A percentile compares a stretch with the other conserved stretches of the same genome.
These are phyloP conservation scores for Arrhopalites spinosus DNA, from an alignment of 2,888 invertebrate species.

Conservation along the genomic window DNA sequence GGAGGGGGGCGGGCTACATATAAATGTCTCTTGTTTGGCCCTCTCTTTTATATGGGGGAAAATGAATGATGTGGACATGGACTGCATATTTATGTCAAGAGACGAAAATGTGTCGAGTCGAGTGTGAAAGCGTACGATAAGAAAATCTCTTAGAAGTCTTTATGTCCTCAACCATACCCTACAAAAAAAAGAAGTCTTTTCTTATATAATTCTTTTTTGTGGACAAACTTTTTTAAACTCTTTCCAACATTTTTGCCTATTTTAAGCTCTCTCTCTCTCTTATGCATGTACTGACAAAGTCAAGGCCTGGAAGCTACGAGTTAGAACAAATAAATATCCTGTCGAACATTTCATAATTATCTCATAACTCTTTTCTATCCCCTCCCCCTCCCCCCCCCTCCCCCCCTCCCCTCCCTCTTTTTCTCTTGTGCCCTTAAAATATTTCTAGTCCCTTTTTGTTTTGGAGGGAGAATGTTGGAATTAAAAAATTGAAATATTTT, in stretches of 20 bases:
- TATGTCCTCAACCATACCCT: not conserved
- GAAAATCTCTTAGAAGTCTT: conserved; percentile 16
- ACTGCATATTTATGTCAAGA: conserved; percentile 26
- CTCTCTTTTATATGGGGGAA: not conserved
- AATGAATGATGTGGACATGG: conserved; percentile 28
- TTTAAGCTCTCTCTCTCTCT: not conserved
- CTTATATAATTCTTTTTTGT: not conserved
- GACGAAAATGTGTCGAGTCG: not conserved
- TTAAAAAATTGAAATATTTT: too few relatives aligned
- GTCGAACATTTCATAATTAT: too few relatives aligned
- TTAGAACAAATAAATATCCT: too few relatives aligned
- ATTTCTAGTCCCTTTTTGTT: too few relatives aligned
- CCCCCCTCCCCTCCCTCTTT: too few relatives aligned
- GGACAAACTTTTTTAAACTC: not conserved
- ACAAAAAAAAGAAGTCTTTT: not conserved
- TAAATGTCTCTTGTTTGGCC: too few relatives aligned
- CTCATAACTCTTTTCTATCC: too few relatives aligned
- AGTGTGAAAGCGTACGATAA: conserved; percentile 11
- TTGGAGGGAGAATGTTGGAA: too few relatives aligned
- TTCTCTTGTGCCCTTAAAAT: too few relatives aligned
- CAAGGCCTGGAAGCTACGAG: too few relatives aligned
- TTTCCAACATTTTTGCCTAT: not conserved
- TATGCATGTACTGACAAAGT: too few relatives aligned
- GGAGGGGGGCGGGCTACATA: not conserved
- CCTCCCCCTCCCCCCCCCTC: too few relatives aligned